A percentile compares a stretch with the other conserved stretches of the same genome.
phyloP scores from a whole-genome alignment of 2,113 vertebrate genomes.

The Lepus europaeus region DNA sequence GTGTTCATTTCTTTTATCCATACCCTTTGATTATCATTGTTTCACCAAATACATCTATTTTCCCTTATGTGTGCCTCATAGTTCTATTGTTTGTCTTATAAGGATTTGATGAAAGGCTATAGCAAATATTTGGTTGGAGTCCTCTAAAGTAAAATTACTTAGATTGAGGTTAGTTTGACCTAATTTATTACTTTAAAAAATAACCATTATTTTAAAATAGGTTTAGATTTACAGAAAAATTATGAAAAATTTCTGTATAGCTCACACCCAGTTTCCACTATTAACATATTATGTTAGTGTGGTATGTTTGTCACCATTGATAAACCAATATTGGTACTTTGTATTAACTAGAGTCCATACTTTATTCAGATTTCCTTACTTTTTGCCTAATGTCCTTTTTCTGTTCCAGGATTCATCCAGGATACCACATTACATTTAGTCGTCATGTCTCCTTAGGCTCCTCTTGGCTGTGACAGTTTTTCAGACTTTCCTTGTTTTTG shows the following conservation, averaged over 20 bases:
- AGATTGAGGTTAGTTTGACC: slow-evolving; percentile 16
- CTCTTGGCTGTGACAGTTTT: slow-evolving; percentile 64
- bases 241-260: not conserved
- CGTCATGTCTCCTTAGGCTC: slow-evolving; percentile 55
- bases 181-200: slow-evolving; percentile 55
- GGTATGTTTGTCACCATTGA: slow-evolving; percentile 32
- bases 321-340: slow-evolving; percentile 12
- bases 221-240: slow-evolving; percentile 28
- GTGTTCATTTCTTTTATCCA: not conserved
- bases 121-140: slow-evolving; percentile 4
- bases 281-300: slow-evolving; percentile 46
- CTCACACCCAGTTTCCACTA: not conserved
- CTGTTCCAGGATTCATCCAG: slow-evolving; percentile 61
- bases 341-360: slow-evolving; percentile 41
- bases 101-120: slow-evolving; percentile 44
- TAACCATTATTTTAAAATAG: slow-evolving; percentile 6
- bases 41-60: not conserved
- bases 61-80: not conserved
- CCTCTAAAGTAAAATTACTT: slow-evolving; percentile 26
- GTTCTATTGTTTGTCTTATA: slow-evolving; percentile 17
- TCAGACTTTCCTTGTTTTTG: slow-evolving; percentile 70
- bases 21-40: slow-evolving; percentile 1
- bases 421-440: slow-evolving; percentile 70
- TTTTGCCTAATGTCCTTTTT: slow-evolving; percentile 73
- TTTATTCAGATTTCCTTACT: slow-evolving; percentile 63